Conservation (phyloP, 2,888 invertebrate genomes). For the Mythimna vitellina region DNA sequence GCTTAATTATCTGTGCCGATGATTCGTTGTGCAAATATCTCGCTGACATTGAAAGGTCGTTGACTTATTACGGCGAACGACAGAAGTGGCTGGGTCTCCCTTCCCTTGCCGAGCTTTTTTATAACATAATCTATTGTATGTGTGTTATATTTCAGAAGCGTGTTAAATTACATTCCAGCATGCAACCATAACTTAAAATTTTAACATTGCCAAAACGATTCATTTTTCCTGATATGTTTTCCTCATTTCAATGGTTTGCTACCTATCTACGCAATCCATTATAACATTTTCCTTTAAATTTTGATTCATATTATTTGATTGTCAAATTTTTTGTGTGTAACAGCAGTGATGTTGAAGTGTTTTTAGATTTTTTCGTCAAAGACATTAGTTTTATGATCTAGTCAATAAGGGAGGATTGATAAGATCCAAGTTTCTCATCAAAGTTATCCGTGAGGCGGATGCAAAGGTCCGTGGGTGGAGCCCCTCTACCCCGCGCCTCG, state of each 20-base stretch:
- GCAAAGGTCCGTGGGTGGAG: conserved; percentile 88
- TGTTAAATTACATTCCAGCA: conserved; percentile 39
- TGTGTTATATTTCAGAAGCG: conserved; percentile 49
- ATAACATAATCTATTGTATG: conserved; percentile 56
- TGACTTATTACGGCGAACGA: conserved; percentile 81
- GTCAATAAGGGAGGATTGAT: conserved; percentile 72
- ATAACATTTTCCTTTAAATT: conserved; percentile 12
- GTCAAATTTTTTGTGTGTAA: not conserved
- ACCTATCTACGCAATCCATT: conserved; percentile 1
- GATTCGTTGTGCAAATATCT: conserved; percentile 78
- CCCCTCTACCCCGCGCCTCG: conserved; percentile 79
- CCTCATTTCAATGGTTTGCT: conserved; percentile 26
- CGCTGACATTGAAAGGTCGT: conserved; percentile 88
- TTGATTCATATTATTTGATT: not conserved
- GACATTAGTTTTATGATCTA: conserved; percentile 37
- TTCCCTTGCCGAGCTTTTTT: conserved; percentile 75
- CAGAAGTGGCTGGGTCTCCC: conserved; percentile 77
- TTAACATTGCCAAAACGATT: not conserved
- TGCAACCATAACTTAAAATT: conserved; percentile 23
- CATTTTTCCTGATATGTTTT: conserved; percentile 8
- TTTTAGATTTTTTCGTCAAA: not conserved
- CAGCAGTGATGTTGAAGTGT: not conserved
- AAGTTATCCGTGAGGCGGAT: conserved; percentile 86
- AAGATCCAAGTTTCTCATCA: conserved; percentile 80
- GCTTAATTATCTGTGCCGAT: conserved; percentile 78